phyloP scores from a whole-genome alignment of 2,888 invertebrate species.

The Lumbricus terrestris region DNA sequence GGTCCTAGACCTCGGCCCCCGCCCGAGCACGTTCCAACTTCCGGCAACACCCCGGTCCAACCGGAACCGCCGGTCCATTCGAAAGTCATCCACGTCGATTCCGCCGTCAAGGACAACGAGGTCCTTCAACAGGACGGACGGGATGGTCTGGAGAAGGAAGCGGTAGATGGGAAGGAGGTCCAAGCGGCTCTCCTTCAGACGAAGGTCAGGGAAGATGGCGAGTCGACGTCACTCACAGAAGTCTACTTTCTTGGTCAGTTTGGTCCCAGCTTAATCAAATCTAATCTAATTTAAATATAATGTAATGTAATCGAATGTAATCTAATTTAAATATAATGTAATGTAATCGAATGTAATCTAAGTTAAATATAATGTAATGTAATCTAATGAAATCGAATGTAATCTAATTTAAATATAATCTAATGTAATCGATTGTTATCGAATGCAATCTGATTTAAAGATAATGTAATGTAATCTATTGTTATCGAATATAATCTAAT shows the following conservation, averaged over 20 bases:
- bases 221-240: neutral
- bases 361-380: no score
- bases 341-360: no score
- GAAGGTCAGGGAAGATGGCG: neutral
- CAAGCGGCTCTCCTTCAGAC: neutral
- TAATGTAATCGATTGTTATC: no score
- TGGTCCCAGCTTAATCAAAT: neutral
- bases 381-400: no score
- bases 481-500: no score
- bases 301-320: no score
- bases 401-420: no score
- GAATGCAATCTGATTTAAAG: no score
- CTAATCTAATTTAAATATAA: no score
- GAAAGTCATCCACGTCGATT: neutral
- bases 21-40: neutral
- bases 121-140: neutral
- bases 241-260: conserved; percentile 6
- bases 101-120: neutral
- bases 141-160: neutral
- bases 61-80: neutral
- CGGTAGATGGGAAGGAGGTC: neutral
- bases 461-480: no score
- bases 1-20: neutral
- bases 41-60: neutral
- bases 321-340: no score